Evolutionary conservation across 2,888 invertebrate species (phyloP).

Genomic region (Leucophenga maculata): DNA sequence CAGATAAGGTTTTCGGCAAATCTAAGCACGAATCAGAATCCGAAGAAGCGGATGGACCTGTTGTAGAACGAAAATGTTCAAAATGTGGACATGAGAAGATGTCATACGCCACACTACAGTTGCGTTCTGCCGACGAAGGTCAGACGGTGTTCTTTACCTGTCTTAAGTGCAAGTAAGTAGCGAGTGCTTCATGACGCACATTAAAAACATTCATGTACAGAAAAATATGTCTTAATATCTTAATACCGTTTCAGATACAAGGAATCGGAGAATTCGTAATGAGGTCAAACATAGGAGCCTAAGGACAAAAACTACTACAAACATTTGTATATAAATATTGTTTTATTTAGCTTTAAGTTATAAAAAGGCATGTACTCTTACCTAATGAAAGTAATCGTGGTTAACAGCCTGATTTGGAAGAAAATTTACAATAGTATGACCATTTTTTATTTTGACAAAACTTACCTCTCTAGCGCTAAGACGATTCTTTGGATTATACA

Average conservation of each 20-base stretch:
- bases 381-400: constrained; percentile 67
- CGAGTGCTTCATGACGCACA: no score
- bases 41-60: constrained; percentile 80
- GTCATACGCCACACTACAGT: constrained; percentile 95
- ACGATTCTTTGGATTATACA: constrained; percentile 85
- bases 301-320: not conserved
- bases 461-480: constrained; percentile 81
- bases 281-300: not conserved
- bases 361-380: no score
- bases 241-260: constrained; percentile 58
- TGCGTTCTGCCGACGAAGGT: constrained; percentile 98
- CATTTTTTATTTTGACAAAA: not conserved
- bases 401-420: constrained; percentile 57
- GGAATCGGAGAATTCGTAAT: constrained; percentile 69
- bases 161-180: constrained; percentile 80
- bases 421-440: not conserved
- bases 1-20: constrained; percentile 64
- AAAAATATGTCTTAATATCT: no score
- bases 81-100: constrained; percentile 93
- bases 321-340: not conserved
- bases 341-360: constrained; percentile 19
- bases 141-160: constrained; percentile 99
- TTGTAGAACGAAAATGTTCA: constrained; percentile 86
- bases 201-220: no score
- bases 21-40: constrained; percentile 60